These are phyloP conservation scores for Lates japonicus DNA, from an alignment of 2,797 vertebrate genomes.

Conservation along the genomic window DNA sequence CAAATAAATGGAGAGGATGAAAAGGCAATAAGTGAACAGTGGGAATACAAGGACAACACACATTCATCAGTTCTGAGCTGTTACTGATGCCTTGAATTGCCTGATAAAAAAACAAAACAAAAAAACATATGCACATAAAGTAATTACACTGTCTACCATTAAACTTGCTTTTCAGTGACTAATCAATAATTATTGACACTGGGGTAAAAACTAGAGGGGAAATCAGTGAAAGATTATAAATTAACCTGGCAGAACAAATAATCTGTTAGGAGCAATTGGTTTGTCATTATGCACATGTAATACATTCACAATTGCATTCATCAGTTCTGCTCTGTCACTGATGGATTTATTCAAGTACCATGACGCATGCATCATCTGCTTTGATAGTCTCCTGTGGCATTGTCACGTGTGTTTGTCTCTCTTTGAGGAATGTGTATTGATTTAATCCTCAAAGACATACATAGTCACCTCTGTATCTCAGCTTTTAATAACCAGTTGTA, in stretches of 20 bases:
- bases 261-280: background rate
- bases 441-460: background rate
- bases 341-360: conserved; percentile 7
- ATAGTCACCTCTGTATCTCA: background rate
- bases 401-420: background rate
- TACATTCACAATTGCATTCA: conserved; percentile 28
- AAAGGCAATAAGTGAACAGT: conserved; percentile 38
- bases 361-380: conserved; percentile 5
- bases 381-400: background rate
- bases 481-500: background rate
- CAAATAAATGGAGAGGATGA: conserved; percentile 46
- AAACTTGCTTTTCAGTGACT: too few species aligned
- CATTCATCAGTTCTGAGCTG: too few species aligned
- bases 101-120: background rate
- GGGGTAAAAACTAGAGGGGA: too few species aligned
- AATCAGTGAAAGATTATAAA: too few species aligned
- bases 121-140: too few species aligned
- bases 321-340: conserved; percentile 5
- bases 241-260: too few species aligned
- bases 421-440: conserved; percentile 1
- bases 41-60: background rate
- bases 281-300: background rate
- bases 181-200: too few species aligned
- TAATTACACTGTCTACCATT: too few species aligned
- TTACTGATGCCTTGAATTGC: too few species aligned